Base-by-base conservation (phyloP, 2,113 vertebrate genomes). In the Labeo catla region DNA sequence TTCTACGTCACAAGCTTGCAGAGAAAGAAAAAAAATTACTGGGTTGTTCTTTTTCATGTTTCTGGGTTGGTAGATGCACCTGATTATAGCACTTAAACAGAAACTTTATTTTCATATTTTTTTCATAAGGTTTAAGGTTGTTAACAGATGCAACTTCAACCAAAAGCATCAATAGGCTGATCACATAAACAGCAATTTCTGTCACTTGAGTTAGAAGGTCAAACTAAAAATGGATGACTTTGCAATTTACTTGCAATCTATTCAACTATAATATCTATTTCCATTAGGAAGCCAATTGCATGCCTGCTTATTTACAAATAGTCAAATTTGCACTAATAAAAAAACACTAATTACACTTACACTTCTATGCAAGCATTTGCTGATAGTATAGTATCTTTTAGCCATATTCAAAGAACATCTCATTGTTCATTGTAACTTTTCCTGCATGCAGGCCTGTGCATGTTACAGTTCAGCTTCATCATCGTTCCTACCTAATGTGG, bases 401-500 rank as follows among this genome's bases (percentile, higher is more conserved):
- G 15, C 8, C 15, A 70, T 15, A 43, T 39, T 70, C 13, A 77
- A 77, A 54, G 23, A 54, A 77, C 76, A 21, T 52, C 16, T 54
- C 4, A 54, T 19, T 54, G 28, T 54, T 19, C 28, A 36, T n/a
- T 36, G 19, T 12, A 19, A 36, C 13, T 54, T 4, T 54, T 77
- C 49, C 76, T 52, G 28, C 3, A 52, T 13, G 21, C 23, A 8
- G 8, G 39, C 72, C 36, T 45, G 12, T 39, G 77, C 77, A 70
- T 52, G 28, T 15, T 73, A 23, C 11, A 4, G 7, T 72, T 45
- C 23, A 72, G 0, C 39, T 45, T 81, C 66, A 76, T 86, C 34
- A 23, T 77, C 49, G 12, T 76, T 82, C 49, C 59, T 57, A 15
- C 80, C 80, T 83, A 83, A 87, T 81, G 34, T 72, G 49, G 19